Evolutionary conservation across 2,888 invertebrate genomes (phyloP), one percentile per base, ranked within the genome.

Genomic region (Calephelis perditalis): DNA sequence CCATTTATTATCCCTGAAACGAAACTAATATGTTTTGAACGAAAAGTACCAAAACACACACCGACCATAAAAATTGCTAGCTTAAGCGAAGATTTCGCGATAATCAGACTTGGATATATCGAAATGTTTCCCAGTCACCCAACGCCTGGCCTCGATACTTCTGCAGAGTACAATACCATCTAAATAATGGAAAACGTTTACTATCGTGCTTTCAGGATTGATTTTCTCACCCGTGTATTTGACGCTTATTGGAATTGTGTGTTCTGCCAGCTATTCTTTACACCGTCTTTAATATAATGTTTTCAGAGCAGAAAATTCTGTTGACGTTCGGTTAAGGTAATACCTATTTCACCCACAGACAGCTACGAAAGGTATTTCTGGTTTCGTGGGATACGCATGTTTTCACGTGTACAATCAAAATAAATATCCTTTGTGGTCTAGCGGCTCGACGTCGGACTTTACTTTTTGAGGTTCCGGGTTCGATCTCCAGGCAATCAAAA

Each of bases 171-270:
- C 66, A 67, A 66, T 76, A 73, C 75, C 70, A 72, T 71, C 76
- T 84, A 82, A 84, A 84, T 86, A 86, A 84, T 82, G 78, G 80
- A 81, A 68, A 82, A 82, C 81, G 83, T 81, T 82, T 81, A 76
- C 79, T 73, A 79, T 80, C 75, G 74, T 72, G 76, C 76, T 77
- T 74, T 71, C 68, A 75, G 79, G 81, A 86, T 86, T 84, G 84
- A 83, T 86, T 85, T 78, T 75, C 75, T 73, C 78, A 79, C 73
- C 76, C 79, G 75, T 81, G 78, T 79, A 73, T 79, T 80, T 81
- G 78, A 78, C 76, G 79, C 74, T 79, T 79, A 79, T 76, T 78
- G 77, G 73, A 71, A 74, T 77, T 73, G 79, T 81, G 79, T 74
- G 74, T 75, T 75, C 70, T 75, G 67, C 68, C 64, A 71, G 71